Evolutionary conservation across 2,113 vertebrate genomes (phyloP).

Genomic region (Indicator indicator): DNA sequence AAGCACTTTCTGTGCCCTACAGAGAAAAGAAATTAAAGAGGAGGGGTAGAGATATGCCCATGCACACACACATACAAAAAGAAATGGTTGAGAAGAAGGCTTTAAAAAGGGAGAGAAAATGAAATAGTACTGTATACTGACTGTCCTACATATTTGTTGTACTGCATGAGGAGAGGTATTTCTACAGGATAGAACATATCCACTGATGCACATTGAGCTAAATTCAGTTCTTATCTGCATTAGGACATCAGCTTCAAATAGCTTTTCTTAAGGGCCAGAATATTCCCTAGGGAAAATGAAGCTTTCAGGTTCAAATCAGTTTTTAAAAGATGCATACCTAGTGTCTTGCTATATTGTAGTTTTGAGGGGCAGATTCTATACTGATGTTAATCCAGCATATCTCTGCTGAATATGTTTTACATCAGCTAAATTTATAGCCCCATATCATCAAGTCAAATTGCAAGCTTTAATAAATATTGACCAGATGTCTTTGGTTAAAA

Average conservation of each 20-base stretch:
- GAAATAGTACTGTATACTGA: background rate
- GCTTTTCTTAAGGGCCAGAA: conserved; percentile 23
- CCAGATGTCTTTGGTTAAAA: background rate
- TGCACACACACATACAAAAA: background rate
- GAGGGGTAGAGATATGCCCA: background rate
- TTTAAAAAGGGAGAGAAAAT: conserved; percentile 19
- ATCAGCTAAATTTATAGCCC: background rate
- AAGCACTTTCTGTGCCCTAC: conserved; percentile 53
- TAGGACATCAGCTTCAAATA: conserved; percentile 24
- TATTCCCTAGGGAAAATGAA: conserved; percentile 4
- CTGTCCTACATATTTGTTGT: conserved; percentile 15
- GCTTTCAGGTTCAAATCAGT: background rate
- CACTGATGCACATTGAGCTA: background rate
- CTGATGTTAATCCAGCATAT: background rate
- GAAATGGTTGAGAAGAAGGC: background rate
- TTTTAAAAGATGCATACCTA: background rate
- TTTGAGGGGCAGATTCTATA: background rate
- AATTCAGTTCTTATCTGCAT: conserved; percentile 21
- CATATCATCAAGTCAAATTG: background rate
- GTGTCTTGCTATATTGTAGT: background rate
- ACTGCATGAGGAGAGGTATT: background rate
- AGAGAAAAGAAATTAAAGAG: conserved; percentile 52
- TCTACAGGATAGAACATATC: background rate
- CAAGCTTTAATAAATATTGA: background rate
- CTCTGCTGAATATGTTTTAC: background rate